phyloP scores from a whole-genome alignment of 2,888 invertebrate species.

The Omphaloscelis lunosa region DNA sequence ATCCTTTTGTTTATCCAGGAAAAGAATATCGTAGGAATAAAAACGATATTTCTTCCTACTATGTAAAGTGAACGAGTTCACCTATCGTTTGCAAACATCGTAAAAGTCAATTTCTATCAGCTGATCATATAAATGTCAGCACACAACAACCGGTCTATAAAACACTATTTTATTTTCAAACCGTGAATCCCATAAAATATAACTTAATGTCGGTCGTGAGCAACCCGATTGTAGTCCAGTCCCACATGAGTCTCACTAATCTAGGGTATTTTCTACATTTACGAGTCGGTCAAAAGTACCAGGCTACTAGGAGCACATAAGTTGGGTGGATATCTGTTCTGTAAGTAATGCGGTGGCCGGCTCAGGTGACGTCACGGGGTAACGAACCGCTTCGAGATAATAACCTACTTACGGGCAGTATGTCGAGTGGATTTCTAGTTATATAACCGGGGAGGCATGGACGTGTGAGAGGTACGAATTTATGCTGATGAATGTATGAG shows the following conservation, averaged over 20 bases:
- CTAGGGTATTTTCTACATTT: constrained; percentile 49
- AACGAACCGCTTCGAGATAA: constrained; percentile 63
- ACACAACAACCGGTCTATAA: constrained; percentile 12
- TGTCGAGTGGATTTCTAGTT: constrained; percentile 55
- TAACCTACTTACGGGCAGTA: constrained; percentile 64
- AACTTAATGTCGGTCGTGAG: constrained; percentile 39
- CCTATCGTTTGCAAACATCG: constrained; percentile 14
- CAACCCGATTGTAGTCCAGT: constrained; percentile 28
- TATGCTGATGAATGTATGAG: constrained; percentile 14
- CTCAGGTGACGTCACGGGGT: constrained; percentile 62
- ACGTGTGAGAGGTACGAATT: constrained; percentile 21
- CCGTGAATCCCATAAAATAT: constrained; percentile 42
- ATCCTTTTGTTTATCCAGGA: not conserved
- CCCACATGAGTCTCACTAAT: constrained; percentile 31
- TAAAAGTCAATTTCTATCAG: constrained; percentile 32
- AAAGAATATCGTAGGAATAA: constrained; percentile 3
- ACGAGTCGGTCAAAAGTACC: constrained; percentile 53
- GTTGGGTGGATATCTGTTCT: constrained; percentile 51
- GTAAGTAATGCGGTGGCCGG: constrained; percentile 60
- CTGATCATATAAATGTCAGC: constrained; percentile 32
- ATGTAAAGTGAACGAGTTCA: constrained; percentile 17
- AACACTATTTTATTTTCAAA: constrained; percentile 42
- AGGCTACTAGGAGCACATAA: constrained; percentile 54
- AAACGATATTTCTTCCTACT: constrained; percentile 8
- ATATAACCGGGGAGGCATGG: constrained; percentile 37